Conservation (phyloP, 2,797 vertebrate genomes). For the Syndactyla subalaris region DNA sequence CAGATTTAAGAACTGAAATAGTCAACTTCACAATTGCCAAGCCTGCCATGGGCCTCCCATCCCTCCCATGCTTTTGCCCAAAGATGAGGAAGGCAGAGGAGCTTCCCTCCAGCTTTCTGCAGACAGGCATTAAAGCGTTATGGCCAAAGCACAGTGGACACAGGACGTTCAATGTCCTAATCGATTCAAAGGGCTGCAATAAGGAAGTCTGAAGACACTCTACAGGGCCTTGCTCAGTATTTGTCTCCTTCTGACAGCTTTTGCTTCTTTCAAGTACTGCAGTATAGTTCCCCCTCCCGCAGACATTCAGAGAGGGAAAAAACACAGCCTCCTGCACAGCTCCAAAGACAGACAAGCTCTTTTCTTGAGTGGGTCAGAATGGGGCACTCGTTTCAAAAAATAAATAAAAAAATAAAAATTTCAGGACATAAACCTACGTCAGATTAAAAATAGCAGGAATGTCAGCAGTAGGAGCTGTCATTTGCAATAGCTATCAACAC, state of each 20-base stretch:
- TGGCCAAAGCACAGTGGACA: background rate
- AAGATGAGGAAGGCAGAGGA: background rate
- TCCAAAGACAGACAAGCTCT: background rate
- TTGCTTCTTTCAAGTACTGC: background rate
- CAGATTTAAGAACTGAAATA: background rate
- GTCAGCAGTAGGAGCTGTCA: slow-evolving; percentile 29
- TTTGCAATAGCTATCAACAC: slow-evolving; percentile 36
- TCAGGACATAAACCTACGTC: background rate
- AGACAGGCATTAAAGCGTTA: rapidly evolving
- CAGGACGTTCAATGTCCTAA: background rate
- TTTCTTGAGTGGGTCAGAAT: background rate
- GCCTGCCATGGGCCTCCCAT: background rate
- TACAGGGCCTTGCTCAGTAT: background rate
- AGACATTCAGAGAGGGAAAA: background rate
- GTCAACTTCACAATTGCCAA: background rate
- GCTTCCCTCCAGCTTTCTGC: background rate
- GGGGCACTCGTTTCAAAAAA: background rate
- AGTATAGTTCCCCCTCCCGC: background rate
- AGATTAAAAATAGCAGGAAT: slow-evolving; percentile 48
- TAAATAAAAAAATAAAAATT: background rate
- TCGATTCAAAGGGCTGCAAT: background rate
- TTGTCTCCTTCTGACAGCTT: background rate
- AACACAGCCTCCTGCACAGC: background rate
- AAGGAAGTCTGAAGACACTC: background rate
- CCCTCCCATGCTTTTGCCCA: background rate